Evolutionary conservation across 1,140 invertebrate genomes (phyloP).

Genomic region (Orius insidiosus): DNA sequence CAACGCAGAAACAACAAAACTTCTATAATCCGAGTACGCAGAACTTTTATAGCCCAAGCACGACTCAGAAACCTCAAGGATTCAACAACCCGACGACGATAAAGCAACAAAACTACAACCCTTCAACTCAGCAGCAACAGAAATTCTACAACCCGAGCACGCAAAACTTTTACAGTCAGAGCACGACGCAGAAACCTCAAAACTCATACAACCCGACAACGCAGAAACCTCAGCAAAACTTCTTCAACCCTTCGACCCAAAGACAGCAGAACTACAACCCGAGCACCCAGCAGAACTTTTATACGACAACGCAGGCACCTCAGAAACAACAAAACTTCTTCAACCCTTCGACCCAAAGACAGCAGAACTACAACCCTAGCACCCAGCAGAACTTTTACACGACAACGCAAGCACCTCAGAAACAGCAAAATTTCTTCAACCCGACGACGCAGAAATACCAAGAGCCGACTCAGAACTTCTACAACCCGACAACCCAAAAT

Average conservation of each 20-base stretch:
- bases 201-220: neutral
- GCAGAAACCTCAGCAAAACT: no score
- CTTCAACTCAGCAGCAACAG: constrained; percentile 2
- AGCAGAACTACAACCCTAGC: no score
- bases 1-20: constrained; percentile 5
- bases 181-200: neutral
- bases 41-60: no score
- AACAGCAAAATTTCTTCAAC: neutral
- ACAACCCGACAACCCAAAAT: constrained; percentile 2
- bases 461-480: neutral
- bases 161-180: neutral
- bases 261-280: neutral
- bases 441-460: constrained; percentile 3
- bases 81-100: neutral
- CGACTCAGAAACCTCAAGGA: no score
- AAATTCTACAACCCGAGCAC: neutral
- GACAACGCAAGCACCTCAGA: no score
- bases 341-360: no score
- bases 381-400: no score
- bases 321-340: no score
- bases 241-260: no score
- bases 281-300: no score
- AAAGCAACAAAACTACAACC: neutral
- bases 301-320: no score
- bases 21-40: neutral